phyloP scores from a whole-genome alignment of 1,140 invertebrate genomes.

The Lepidurus arcticus region DNA sequence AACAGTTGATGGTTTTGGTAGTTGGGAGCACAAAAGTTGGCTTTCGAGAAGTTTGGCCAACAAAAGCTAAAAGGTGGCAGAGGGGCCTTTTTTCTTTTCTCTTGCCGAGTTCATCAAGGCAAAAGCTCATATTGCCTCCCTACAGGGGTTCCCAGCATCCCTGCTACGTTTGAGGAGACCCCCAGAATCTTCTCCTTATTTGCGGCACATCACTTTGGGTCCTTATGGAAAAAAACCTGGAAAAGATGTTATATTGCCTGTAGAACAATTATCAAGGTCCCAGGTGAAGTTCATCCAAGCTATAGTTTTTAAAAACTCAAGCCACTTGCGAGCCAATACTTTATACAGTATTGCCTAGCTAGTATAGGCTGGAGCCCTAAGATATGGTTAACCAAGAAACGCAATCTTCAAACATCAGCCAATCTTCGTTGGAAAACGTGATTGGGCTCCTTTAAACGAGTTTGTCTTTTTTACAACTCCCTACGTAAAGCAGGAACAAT shows the following conservation, averaged over 20 bases:
- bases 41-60: not conserved
- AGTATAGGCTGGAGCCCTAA: no score
- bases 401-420: not conserved
- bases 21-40: not conserved
- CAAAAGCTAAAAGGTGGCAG: slow-evolving; percentile 14
- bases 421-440: not conserved
- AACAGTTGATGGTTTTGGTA: not conserved
- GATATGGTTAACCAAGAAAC: not conserved
- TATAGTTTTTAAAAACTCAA: not conserved
- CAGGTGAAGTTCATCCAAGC: not conserved
- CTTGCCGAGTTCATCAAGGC: slow-evolving; percentile 20
- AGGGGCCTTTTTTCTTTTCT: not conserved
- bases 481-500: no score
- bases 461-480: not conserved
- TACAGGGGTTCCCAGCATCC: slow-evolving; percentile 16
- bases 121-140: slow-evolving; percentile 21
- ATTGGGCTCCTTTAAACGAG: not conserved
- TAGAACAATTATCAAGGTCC: slow-evolving; percentile 19
- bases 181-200: slow-evolving; percentile 17
- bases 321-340: no score
- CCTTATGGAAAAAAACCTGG: not conserved
- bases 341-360: no score
- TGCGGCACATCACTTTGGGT: slow-evolving; percentile 10
- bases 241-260: slow-evolving; percentile 15
- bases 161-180: slow-evolving; percentile 7